Conservation (phyloP, 2,797 vertebrate species). For the Rhynchonycteris naso region DNA sequence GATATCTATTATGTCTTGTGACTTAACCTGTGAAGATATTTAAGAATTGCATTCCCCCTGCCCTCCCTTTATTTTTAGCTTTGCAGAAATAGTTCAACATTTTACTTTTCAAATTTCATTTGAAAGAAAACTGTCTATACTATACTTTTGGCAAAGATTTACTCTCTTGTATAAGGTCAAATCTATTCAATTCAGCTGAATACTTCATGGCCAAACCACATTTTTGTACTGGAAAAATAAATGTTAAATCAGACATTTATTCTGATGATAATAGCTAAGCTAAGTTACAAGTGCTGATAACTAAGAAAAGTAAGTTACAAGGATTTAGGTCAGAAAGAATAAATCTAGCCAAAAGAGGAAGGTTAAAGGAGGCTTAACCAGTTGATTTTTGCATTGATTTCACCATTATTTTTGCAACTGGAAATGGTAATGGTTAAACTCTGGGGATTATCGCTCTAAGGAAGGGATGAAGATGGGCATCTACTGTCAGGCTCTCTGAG, state of each 20-base stretch:
- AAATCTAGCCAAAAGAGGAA: not conserved
- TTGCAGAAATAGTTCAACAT: not conserved
- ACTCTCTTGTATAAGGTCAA: not conserved
- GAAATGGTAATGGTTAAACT: not conserved
- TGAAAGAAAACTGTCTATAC: not conserved
- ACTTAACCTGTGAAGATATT: not conserved
- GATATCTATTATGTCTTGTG: not conserved
- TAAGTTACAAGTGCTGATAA: not conserved
- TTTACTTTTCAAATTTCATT: slow-evolving; percentile 49
- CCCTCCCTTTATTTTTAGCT: not conserved
- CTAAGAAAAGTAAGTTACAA: slow-evolving; percentile 26
- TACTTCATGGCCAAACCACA: not conserved
- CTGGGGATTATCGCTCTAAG: not conserved
- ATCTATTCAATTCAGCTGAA: not conserved
- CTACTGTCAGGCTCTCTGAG: not conserved
- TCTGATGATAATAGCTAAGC: not conserved
- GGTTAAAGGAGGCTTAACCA: not conserved
- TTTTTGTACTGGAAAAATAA: not conserved
- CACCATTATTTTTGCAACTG: not conserved
- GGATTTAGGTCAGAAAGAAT: not conserved
- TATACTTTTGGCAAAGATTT: slow-evolving; percentile 46
- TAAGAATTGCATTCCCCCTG: not conserved
- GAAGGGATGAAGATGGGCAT: not conserved
- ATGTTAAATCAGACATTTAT: not conserved
- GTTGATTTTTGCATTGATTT: not conserved